Evolutionary conservation across 2,113 vertebrate species (phyloP).

Genomic region (Nanorana parkeri): DNA sequence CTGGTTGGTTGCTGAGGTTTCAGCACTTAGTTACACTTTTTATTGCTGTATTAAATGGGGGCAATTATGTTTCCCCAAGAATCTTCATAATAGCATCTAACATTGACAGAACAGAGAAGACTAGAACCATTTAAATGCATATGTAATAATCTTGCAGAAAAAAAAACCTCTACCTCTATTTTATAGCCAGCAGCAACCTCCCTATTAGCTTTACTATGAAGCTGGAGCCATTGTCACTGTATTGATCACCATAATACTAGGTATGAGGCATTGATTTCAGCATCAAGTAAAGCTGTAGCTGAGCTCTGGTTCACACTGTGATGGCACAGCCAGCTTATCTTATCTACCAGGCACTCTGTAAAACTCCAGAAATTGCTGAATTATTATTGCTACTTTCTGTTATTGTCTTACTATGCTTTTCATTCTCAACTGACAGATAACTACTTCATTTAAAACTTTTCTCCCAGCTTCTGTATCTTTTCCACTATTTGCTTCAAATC

Average conservation of each 20-base stretch:
- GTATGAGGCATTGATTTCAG: neutral
- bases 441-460: too few relatives aligned
- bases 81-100: neutral
- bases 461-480: too few relatives aligned
- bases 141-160: neutral
- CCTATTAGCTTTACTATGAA: neutral
- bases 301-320: neutral
- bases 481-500: too few relatives aligned
- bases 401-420: neutral
- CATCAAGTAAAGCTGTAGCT: neutral
- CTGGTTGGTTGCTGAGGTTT: too few relatives aligned
- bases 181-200: neutral
- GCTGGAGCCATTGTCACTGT: neutral
- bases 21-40: too few relatives aligned
- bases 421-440: neutral
- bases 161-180: neutral
- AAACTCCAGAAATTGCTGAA: neutral
- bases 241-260: slow-evolving; percentile 14
- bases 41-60: too few relatives aligned
- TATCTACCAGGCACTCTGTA: neutral
- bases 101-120: neutral
- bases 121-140: neutral
- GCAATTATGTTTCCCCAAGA: neutral
- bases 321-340: neutral
- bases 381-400: neutral